Evolutionary conservation across 2,888 invertebrate genomes (phyloP), one percentile per base, ranked within the genome.

Genomic region (Arge pagana): DNA sequence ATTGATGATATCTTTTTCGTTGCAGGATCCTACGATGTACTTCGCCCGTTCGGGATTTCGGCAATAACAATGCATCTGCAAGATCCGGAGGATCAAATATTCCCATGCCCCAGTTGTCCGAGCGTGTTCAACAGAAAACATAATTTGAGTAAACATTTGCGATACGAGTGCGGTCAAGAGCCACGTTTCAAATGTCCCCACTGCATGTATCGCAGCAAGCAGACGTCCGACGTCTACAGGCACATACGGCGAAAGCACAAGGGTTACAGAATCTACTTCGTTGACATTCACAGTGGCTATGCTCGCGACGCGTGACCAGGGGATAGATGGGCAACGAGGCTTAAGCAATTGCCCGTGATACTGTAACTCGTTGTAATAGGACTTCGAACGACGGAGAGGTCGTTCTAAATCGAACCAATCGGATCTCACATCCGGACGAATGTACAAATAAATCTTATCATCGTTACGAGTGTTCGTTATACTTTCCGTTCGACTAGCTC

Each of bases 101-200:
- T 56, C 52, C 66, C 66, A 6, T 74, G 75, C 60, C 49, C 63
- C 11, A 61, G 61, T 48, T 76, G 76, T 48, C 62, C 65, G 19
- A 68, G 72, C 23, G 61, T 60, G 7, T 73, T 71, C 56, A 68
- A 66, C 39, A 66, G 64, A 21, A 67, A 70, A 45, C 65, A 68
- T 16, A 72, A 70, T 59, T 59, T 73, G 10, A 65, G 66, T 28
- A 68, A 68, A 50, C 74, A 74, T 35, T 59, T 72, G 43, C 64
- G 68, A 24, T 73, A 72, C 61, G 72, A 72, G 52, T 78, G 77
- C 54, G 76, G 76, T 3, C 59, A 69, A 28, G 66, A 63, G 6
- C 76, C 76, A 10, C 63, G 68, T 41, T 77, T 74, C 59, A 62
- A 66, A 26, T 77, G 77, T 53, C 72, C 72, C 0, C 69, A 72